Base-by-base conservation (phyloP, 2,113 vertebrate genomes). In the Vireo altiloquus region DNA sequence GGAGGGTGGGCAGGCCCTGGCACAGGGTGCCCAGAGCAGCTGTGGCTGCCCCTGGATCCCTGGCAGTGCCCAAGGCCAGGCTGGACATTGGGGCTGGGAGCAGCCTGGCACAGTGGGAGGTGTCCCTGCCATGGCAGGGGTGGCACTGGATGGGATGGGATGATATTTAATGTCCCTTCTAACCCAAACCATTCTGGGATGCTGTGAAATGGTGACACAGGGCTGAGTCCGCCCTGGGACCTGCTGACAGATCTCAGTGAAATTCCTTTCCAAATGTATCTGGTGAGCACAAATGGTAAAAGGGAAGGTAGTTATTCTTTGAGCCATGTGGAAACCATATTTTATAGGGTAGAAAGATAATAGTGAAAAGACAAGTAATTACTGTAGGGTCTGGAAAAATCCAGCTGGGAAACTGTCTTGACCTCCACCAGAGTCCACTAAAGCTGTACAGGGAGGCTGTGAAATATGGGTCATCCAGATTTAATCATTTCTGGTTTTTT, bases 171-270 rank as follows among this genome's bases (percentile, higher is more conserved):
- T 5, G 25, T 63, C 22, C 40, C 8, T 40, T 16, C 54, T 40
- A 13, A 10, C 17, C 35, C 63, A 47, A 15, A 3, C 24, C 42
- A 6, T 23, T 14, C 40, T 49, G 49, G 15, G 54, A 16, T 42
- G 8, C 30, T 54, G 14, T 13, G 47, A 23, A 50, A 15, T 0
- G 2, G n/a, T 0, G 2, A 9, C 13, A 3, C 4, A 4, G 52
- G 40, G 24, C 57, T 46, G 82, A 12, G 50, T 6, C 50, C 30
- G 27, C 0, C 2, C 66, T 52, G 72, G 61, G 56, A 44, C 13
- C 60, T 66, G 24, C 28, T 46, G 61, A 7, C 10, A 12, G 28
- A 3, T 9, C 18, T 63, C 33, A 27, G 1, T 21, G 57, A 59
- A 77, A 35, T 22, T n/a, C 28, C 49, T 60, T 72, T 30, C 54